Base-by-base conservation (phyloP, 35 echinoderm and acorn worm species). In the Holothuria glaberrima region DNA sequence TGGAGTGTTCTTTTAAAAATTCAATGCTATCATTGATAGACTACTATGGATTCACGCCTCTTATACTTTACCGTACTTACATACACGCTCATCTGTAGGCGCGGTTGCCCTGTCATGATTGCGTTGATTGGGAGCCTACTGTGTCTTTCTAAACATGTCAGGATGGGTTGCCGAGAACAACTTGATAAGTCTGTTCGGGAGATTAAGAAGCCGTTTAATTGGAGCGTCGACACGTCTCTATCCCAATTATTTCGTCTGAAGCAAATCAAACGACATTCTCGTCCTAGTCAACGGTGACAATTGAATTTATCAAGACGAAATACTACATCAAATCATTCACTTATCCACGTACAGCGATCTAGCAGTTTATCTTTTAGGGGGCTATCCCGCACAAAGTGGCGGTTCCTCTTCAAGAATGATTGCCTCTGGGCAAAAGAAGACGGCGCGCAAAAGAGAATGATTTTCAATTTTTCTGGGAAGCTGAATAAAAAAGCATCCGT, bases 81-180 rank as follows among this genome's bases (percentile, higher is more conserved):
- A 54, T 2, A 54, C 50, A 54, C 9, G 50, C 50, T 54, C 16
- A 54, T 54, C 13, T 12, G 16, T 54, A 54, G 10, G 50, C 9
- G 50, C 50, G 50, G 50, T 54, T 54, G 50, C 13, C 50, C 50
- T 17, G 13, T 54, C 50, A 54, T 54, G 50, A 54, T 54, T 54
- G 71, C 6, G 12, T 75, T 75, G 44, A 41, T 48, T 31, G 33
- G 34, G 9, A 32, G 71, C 71, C 71, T 41, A 75, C 71, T 75
- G 71, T 75, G 71, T 41, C 33, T 75, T 75, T 75, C 71, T 75
- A 75, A 75, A 75, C 71, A 75, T 75, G 71, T 75, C 71, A 75
- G 32, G 5, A n/a, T 38, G 30, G 30, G 44, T 75, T 38, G 32
- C 32, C 44, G 31, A 18, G 32, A 18, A n/a, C 21, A 41, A n/a